phyloP scores from a whole-genome alignment of 92 coral and sea anemone genomes.

The Epizoanthus stellaris region DNA sequence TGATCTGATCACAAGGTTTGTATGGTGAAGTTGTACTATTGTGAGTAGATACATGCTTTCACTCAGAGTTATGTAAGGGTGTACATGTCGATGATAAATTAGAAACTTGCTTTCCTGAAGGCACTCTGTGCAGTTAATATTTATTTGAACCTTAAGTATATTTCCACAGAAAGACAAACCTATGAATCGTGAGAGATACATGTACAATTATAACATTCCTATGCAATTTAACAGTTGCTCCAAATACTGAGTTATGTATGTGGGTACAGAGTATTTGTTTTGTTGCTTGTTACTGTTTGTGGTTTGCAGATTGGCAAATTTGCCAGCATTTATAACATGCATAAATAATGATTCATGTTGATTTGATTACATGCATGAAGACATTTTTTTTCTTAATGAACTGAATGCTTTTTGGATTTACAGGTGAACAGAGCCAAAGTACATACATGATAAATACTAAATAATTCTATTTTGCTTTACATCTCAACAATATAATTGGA shows the following conservation, averaged over 20 bases:
- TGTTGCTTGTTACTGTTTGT: not conserved
- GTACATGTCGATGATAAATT: too few species aligned
- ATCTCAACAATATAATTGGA: not conserved
- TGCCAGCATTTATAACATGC: not conserved
- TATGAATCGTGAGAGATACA: too few species aligned
- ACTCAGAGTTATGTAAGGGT: too few species aligned
- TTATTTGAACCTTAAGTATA: too few species aligned
- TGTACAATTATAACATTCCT: too few species aligned
- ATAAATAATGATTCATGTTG: not conserved
- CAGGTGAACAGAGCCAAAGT: not conserved
- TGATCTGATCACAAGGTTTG: too few species aligned
- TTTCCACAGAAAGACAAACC: too few species aligned
- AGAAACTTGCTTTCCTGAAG: too few species aligned
- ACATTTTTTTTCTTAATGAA: not conserved
- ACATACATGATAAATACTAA: not conserved
- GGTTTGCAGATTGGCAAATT: not conserved
- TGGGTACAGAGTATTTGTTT: not conserved
- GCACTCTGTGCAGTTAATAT: too few species aligned
- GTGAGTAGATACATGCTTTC: too few species aligned
- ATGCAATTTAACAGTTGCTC: too few species aligned
- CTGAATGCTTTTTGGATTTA: not conserved
- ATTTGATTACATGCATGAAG: not conserved
- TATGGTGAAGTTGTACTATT: too few species aligned
- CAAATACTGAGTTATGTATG: not conserved
- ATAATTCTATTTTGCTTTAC: not conserved